Evolutionary conservation across 2,888 invertebrate genomes (phyloP).

Genomic region (Herminia tarsipennalis): DNA sequence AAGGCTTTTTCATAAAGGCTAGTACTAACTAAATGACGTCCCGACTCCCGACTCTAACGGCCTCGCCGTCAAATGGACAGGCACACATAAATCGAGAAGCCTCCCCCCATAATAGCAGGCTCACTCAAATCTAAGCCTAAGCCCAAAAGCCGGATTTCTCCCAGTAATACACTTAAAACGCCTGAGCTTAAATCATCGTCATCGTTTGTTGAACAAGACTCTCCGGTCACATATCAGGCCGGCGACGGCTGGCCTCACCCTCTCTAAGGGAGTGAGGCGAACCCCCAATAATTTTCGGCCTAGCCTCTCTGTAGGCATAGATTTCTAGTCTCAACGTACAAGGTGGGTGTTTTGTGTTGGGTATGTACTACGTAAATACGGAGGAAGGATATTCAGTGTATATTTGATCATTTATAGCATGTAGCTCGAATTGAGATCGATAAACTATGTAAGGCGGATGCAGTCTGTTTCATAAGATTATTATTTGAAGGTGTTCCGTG

Average conservation of each 20-base stretch:
- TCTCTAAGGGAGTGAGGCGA: slow-evolving; percentile 8
- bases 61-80: slow-evolving; percentile 55
- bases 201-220: slow-evolving; percentile 86
- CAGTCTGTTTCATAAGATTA: slow-evolving; percentile 9
- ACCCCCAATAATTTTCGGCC: slow-evolving; percentile 77
- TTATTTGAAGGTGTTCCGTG: too few species aligned
- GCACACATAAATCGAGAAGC: slow-evolving; percentile 77
- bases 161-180: slow-evolving; percentile 85
- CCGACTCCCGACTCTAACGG: slow-evolving; percentile 35
- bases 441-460: slow-evolving; percentile 35
- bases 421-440: slow-evolving; percentile 31
- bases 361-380: slow-evolving; percentile 63
- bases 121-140: slow-evolving; percentile 81
- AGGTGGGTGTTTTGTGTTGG: slow-evolving; percentile 70
- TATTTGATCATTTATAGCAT: slow-evolving; percentile 60
- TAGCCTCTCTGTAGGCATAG: slow-evolving; percentile 75
- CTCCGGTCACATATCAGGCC: slow-evolving; percentile 84
- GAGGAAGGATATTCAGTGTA: slow-evolving; percentile 56
- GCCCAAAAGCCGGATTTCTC: slow-evolving; percentile 82
- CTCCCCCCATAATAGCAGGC: slow-evolving; percentile 72
- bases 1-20: slow-evolving; percentile 21
- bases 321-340: slow-evolving; percentile 76
- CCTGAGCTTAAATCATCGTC: slow-evolving; percentile 85
- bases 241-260: slow-evolving; percentile 62
- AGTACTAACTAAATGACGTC: slow-evolving; percentile 46